Conservation (phyloP, 2,888 invertebrate genomes). For the Hydroisotoma schaefferi region DNA sequence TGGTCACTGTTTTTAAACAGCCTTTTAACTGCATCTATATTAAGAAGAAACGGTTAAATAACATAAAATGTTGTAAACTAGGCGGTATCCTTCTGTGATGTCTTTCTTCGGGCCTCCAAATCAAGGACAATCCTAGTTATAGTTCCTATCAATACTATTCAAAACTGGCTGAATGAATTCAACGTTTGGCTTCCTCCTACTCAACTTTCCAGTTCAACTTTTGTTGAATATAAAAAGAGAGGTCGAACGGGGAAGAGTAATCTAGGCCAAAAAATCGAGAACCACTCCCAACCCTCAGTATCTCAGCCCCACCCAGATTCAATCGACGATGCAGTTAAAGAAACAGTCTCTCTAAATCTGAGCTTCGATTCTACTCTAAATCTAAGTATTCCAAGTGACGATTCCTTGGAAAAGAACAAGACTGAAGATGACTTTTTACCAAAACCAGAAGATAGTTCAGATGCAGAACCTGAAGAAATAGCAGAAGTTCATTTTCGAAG, state of each 20-base stretch:
- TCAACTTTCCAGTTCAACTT: constrained; percentile 6
- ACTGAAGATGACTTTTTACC: background rate
- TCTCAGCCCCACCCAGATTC: background rate
- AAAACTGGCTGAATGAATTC: constrained; percentile 96
- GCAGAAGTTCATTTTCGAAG: constrained; percentile 72
- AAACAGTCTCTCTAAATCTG: constrained; percentile 11
- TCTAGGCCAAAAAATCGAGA: background rate
- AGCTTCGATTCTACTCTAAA: constrained; percentile 14
- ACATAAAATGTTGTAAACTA: constrained; percentile 45
- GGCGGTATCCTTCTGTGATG: constrained; percentile 93
- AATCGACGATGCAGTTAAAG: constrained; percentile 2
- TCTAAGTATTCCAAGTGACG: constrained; percentile 2
- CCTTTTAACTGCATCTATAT: constrained; percentile 8
- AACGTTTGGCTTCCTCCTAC: constrained; percentile 93
- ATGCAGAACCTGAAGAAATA: constrained; percentile 56
- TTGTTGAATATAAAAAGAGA: background rate
- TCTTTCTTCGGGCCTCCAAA: constrained; percentile 84
- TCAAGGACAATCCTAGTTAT: constrained; percentile 89
- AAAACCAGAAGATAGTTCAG: constrained; percentile 30
- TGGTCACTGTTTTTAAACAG: background rate
- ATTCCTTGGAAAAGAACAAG: background rate
- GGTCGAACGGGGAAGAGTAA: background rate
- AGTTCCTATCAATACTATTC: constrained; percentile 97
- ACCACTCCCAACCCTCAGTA: background rate
- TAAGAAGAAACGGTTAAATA: background rate